phyloP scores from a whole-genome alignment of 2,888 invertebrate genomes.

The Arenicola marina region DNA sequence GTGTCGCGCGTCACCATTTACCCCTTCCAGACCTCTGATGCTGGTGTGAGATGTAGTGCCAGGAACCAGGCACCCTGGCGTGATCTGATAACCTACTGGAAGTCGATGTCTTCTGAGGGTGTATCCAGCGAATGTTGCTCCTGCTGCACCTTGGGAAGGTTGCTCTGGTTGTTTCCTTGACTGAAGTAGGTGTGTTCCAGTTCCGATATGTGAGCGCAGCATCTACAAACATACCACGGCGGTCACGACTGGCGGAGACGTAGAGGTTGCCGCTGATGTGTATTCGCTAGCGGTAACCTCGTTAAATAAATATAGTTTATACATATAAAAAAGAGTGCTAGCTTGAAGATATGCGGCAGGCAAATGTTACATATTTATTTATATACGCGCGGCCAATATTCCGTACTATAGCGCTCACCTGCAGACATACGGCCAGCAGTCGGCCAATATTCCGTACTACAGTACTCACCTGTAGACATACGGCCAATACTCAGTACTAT shows the following conservation, averaged over 20 bases:
- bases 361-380: too few species aligned
- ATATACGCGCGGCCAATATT: too few species aligned
- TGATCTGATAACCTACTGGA: slow-evolving; percentile 3
- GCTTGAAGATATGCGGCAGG: too few species aligned
- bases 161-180: slow-evolving; percentile 68
- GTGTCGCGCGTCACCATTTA: too few species aligned
- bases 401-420: too few species aligned
- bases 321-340: neutral
- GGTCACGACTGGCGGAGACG: too few species aligned
- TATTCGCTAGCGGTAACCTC: neutral
- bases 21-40: too few species aligned
- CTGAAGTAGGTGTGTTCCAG: slow-evolving; percentile 90
- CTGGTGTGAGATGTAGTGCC: too few species aligned
- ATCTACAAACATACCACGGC: too few species aligned
- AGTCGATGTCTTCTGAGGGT: neutral
- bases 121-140: slow-evolving; percentile 7
- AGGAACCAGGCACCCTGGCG: neutral
- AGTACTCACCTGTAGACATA: slow-evolving; percentile 85
- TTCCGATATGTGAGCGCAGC: slow-evolving; percentile 89
- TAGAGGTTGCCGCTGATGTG: neutral
- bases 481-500: slow-evolving; percentile 95
- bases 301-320: neutral
- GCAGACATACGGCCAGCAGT: slow-evolving; percentile 83
- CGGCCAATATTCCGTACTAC: too few species aligned
- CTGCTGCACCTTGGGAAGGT: slow-evolving; percentile 48